These are phyloP conservation scores for Proisotoma minuta DNA, from an alignment of 2,888 invertebrate species.

Conservation along the genomic window DNA sequence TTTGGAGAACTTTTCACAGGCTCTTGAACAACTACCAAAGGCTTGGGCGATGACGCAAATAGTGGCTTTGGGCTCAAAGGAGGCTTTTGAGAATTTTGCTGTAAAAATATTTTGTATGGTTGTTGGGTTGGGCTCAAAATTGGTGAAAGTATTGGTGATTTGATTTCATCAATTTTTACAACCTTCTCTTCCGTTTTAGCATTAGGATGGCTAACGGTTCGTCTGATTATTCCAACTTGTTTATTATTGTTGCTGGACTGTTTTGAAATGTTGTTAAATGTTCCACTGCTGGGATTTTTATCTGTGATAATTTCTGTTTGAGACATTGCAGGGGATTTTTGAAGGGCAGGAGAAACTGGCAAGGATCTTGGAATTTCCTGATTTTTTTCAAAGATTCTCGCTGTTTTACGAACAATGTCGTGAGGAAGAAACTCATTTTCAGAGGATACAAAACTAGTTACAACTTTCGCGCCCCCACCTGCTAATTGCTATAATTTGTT, in stretches of 20 bases:
- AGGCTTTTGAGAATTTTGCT: conserved; percentile 30
- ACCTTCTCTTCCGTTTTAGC: background rate
- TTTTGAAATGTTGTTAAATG: background rate
- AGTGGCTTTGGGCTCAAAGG: conserved; percentile 46
- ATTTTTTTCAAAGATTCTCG: conserved; percentile 73
- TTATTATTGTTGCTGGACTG: conserved; percentile 44
- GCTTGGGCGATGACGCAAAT: conserved; percentile 40
- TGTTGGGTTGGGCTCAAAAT: conserved; percentile 16
- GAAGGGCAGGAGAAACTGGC: conserved; percentile 40
- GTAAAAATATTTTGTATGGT: conserved; percentile 23
- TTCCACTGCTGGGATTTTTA: background rate
- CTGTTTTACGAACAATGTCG: conserved; percentile 80
- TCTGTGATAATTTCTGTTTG: conserved; percentile 22
- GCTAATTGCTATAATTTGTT: no score
- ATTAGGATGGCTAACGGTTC: conserved; percentile 50
- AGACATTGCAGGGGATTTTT: conserved; percentile 26
- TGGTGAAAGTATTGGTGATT: conserved; percentile 28
- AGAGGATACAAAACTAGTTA: conserved; percentile 40
- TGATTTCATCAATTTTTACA: background rate
- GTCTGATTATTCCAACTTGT: conserved; percentile 57
- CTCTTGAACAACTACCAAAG: no score
- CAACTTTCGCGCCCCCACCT: no score
- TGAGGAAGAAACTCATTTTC: conserved; percentile 79
- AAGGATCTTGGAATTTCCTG: conserved; percentile 39
- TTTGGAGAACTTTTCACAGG: no score